Evolutionary conservation across 2,113 vertebrate species (phyloP).

Genomic region (Himantopus leucocephalus): DNA sequence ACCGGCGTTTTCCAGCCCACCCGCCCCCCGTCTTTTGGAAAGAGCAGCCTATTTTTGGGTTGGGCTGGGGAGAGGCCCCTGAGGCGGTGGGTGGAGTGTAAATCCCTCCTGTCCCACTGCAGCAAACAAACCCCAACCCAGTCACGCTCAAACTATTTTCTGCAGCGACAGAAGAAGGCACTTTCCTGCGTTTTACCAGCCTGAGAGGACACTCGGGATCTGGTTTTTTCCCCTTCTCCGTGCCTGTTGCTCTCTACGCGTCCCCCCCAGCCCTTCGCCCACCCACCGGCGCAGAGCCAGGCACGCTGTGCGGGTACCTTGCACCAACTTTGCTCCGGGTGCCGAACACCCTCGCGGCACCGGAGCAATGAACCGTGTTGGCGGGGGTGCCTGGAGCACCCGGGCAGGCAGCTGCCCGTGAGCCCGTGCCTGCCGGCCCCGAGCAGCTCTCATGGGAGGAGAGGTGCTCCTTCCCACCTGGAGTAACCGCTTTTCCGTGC

Average conservation of each 20-base stretch:
- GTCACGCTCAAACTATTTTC: slow-evolving; percentile 40
- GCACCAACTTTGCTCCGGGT: neutral
- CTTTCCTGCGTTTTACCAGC: neutral
- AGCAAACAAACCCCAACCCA: slow-evolving; percentile 16
- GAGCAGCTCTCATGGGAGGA: neutral
- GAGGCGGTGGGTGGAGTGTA: neutral
- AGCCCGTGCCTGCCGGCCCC: accelerated
- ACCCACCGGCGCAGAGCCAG: too few relatives aligned
- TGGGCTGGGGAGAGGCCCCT: neutral
- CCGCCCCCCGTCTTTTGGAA: neutral
- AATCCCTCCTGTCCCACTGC: slow-evolving; percentile 41
- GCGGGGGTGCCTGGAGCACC: neutral
- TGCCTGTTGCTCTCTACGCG: neutral
- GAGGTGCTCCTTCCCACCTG: neutral
- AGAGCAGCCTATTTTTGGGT: slow-evolving; percentile 20
- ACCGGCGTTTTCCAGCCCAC: slow-evolving; percentile 1
- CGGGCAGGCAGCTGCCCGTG: neutral
- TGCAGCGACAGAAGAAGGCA: neutral
- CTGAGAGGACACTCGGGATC: neutral
- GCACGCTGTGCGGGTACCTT: accelerated
- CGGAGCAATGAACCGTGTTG: accelerated
- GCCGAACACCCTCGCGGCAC: accelerated
- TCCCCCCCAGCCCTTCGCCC: neutral
- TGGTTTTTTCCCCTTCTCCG: neutral
- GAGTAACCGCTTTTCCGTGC: accelerated